Base-by-base conservation (phyloP, 2,113 vertebrate genomes). In the Alexandromys fortis region DNA sequence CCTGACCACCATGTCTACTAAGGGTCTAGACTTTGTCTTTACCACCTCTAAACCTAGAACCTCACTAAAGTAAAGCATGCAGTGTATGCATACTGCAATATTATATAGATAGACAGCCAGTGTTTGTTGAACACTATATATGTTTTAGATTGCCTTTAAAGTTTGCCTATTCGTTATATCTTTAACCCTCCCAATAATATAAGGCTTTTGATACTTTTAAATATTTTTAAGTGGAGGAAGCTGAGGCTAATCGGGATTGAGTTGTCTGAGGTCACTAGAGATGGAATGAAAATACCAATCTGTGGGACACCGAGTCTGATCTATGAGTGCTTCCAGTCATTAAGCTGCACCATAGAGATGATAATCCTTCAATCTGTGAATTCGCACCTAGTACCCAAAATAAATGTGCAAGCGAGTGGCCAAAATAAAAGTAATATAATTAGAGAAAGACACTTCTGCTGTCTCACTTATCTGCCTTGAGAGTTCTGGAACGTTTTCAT, bases 361-460 rank as follows among this genome's bases (percentile, higher is more conserved):
- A 92, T 83, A 49, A 73, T 77, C 70, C 58, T 94, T 63, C 61
- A 78, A 16, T 86, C 81, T 93, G 81, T 72, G 61, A 3, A 7
- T 87, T 96, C n/a, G 88, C 63, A 81, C 76, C 49, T 88, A 96
- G 65, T 42, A 33, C 45, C 76, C 65, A 52, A 92, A 98, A 96
- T 93, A 92, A 92, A 96, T 38, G 85, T 91, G 90, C 77, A 68
- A 96, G 45, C 17, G 81, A 94, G 81, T 72, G 87, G 85, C 90
- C 96, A 95, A 96, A 97, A 96, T 93, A 73, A 90, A 96, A 72
- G 88, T 67, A 92, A 90, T 65, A 17, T 76, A 90, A 88, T 73
- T 55, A 35, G 76, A 96, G 85, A 97, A 78, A 83, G 68, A 72
- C 30, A 77, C 42, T 96, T 87, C 21, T 42, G 76, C 75, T 81